Percentiles rank a stretch among this genome's conserved stretches.
phyloP scores from a whole-genome alignment of 2,113 vertebrate genomes.

The Craseonycteris thonglongyai region DNA sequence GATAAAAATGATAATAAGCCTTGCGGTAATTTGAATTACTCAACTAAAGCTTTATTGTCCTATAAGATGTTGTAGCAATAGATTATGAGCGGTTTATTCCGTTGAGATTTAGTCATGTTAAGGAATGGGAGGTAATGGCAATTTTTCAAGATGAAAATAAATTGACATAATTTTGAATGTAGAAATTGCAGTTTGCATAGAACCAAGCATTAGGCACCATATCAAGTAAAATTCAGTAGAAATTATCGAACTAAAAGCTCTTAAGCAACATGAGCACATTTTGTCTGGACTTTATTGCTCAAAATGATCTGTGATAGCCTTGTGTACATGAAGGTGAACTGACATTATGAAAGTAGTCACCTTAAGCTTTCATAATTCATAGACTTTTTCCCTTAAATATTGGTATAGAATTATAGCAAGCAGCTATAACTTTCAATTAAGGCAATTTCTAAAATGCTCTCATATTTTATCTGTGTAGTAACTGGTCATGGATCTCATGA shows the following conservation, averaged over 20 bases:
- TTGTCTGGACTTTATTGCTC: not conserved
- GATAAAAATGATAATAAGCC: constrained; percentile 59
- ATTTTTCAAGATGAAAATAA: constrained; percentile 52
- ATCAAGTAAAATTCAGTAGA: not conserved
- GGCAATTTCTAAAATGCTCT: not conserved
- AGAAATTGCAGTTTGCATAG: not conserved
- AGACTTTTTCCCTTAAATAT: not conserved
- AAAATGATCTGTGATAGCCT: not conserved
- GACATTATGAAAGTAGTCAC: not conserved
- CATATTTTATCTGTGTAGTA: not conserved
- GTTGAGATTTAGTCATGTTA: constrained; percentile 39
- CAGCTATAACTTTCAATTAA: not conserved
- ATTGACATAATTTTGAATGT: not conserved
- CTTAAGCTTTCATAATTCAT: not conserved
- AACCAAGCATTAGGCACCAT: not conserved
- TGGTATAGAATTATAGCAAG: not conserved
- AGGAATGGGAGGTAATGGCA: not conserved
- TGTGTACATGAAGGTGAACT: not conserved
- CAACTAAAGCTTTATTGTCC: constrained; percentile 47
- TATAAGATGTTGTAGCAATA: constrained; percentile 25
- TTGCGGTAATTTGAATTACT: constrained; percentile 45
- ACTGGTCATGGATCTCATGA: not conserved
- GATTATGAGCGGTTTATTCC: constrained; percentile 35
- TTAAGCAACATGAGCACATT: not conserved
- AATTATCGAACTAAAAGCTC: not conserved